Conservation (phyloP, 1,140 invertebrate genomes). For the Sycobia sp. region DNA sequence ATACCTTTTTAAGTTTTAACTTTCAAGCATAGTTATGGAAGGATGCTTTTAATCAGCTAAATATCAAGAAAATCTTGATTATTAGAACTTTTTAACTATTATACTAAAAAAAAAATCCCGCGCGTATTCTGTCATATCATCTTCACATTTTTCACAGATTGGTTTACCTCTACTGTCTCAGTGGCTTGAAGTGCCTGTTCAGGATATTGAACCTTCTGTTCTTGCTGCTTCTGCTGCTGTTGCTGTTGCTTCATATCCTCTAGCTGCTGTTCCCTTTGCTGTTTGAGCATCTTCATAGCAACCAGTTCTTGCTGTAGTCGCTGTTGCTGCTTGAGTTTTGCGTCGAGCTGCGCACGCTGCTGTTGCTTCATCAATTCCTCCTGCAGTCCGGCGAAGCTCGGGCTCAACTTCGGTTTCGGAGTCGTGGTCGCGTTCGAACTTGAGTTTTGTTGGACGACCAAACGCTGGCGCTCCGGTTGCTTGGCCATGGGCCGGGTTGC, state of each 20-base stretch:
- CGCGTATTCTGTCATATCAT: too few species aligned
- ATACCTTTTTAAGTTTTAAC: too few species aligned
- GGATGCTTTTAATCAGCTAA: too few species aligned
- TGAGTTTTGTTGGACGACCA: slow-evolving; percentile 52
- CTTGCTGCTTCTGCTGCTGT: slow-evolving; percentile 45
- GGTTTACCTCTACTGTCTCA: too few species aligned
- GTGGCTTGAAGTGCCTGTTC: too few species aligned
- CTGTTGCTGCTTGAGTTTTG: slow-evolving; percentile 50
- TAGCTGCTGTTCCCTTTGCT: slow-evolving; percentile 59
- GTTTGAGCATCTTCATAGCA: slow-evolving; percentile 54
- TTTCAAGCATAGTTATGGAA: too few species aligned
- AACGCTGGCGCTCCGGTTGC: slow-evolving; percentile 60
- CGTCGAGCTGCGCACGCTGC: slow-evolving; percentile 52
- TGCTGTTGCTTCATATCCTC: slow-evolving; percentile 55
- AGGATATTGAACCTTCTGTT: too few species aligned
- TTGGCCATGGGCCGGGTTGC: slow-evolving; percentile 57
- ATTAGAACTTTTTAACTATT: too few species aligned
- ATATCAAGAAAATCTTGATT: too few species aligned
- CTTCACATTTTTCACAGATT: too few species aligned
- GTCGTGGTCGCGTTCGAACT: slow-evolving; percentile 27
- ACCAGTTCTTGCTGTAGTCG: slow-evolving; percentile 47
- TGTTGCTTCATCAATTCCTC: slow-evolving; percentile 49
- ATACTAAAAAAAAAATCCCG: too few species aligned
- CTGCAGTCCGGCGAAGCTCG: slow-evolving; percentile 49
- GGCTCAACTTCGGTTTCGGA: slow-evolving; percentile 40